Evolutionary conservation across 2,888 invertebrate genomes (phyloP).

Genomic region (Diloba caeruleocephala): DNA sequence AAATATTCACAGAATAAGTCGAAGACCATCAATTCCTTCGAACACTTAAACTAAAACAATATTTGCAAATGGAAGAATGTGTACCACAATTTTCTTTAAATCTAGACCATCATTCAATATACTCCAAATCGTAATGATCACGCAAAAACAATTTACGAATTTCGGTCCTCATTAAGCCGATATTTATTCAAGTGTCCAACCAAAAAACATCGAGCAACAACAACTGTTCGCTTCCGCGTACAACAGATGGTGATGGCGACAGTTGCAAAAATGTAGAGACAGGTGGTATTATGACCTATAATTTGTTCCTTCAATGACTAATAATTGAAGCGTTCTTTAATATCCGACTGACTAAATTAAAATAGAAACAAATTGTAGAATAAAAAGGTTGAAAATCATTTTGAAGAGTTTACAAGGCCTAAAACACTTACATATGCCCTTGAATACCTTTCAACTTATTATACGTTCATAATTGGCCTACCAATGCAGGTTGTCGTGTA

Average conservation of each 20-base stretch:
- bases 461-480: neutral
- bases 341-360: conserved; percentile 15
- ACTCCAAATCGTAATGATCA: conserved; percentile 15
- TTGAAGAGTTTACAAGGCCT: no score
- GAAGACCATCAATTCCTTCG: no score
- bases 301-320: conserved; percentile 48
- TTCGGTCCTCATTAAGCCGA: conserved; percentile 26
- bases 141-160: conserved; percentile 17
- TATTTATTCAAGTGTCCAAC: conserved; percentile 50
- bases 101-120: neutral
- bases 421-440: no score
- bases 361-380: conserved; percentile 15
- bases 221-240: conserved; percentile 52
- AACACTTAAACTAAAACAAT: no score
- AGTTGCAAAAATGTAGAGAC: conserved; percentile 54
- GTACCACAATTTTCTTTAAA: no score
- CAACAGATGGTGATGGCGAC: conserved; percentile 53
- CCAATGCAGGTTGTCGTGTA: conserved; percentile 4
- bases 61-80: no score
- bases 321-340: conserved; percentile 38
- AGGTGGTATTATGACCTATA: conserved; percentile 56
- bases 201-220: conserved; percentile 43
- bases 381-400: neutral
- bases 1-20: no score
- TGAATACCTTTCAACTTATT: no score